Evolutionary conservation across 2,113 vertebrate genomes (phyloP).

Genomic region (Menidia beryllina): DNA sequence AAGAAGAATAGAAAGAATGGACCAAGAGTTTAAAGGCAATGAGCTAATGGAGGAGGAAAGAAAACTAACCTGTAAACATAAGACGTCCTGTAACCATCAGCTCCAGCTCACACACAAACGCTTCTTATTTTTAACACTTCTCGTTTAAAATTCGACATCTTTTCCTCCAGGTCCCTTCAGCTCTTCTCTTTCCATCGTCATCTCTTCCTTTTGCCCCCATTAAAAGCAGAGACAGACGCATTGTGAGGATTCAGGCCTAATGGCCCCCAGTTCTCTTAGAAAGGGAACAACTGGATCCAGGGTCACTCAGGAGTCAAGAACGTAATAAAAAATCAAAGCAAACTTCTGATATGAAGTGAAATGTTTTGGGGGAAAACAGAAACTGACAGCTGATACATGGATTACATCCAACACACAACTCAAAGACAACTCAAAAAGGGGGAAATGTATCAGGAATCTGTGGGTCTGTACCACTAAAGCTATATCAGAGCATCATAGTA

Average conservation of each 20-base stretch:
- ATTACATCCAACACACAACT: neutral
- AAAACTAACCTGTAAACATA: constrained; percentile 49
- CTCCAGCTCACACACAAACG: constrained; percentile 46
- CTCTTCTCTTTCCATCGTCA: neutral
- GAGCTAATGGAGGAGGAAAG: constrained; percentile 4
- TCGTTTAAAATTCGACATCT: neutral
- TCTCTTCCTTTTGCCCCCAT: neutral
- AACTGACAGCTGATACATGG: neutral
- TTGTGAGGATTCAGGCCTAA: constrained; percentile 24
- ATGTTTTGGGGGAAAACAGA: neutral
- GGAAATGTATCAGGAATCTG: no score
- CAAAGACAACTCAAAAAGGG: neutral
- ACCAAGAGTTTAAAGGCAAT: neutral
- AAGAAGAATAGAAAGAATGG: neutral
- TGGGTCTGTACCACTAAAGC: no score
- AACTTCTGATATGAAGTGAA: neutral
- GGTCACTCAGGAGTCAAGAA: constrained; percentile 13
- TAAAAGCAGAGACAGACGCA: neutral
- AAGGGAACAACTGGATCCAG: constrained; percentile 1
- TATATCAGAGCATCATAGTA: no score
- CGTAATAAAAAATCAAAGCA: neutral
- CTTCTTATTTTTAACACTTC: constrained; percentile 8
- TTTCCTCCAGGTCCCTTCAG: neutral
- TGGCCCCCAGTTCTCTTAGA: constrained; percentile 1
- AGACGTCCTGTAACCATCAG: constrained; percentile 60